phyloP scores from a whole-genome alignment of 2,888 invertebrate genomes.

The Pheosia tremula region DNA sequence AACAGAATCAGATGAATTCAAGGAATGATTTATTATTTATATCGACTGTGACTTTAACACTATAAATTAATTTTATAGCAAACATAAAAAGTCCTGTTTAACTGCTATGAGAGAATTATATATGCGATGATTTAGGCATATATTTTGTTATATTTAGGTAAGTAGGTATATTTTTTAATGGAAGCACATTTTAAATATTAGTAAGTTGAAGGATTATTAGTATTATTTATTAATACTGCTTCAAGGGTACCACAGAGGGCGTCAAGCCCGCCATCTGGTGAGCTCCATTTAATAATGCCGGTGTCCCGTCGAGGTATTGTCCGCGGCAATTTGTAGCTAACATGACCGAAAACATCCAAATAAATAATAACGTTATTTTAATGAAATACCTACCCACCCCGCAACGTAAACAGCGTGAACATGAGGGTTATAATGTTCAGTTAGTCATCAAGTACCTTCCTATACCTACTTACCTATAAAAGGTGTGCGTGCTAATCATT shows the following conservation, averaged over 20 bases:
- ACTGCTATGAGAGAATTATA: too few species aligned
- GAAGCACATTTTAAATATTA: conserved; percentile 15
- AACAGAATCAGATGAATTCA: too few species aligned
- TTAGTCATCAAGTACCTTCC: too few species aligned
- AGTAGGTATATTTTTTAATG: too few species aligned
- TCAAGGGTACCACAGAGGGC: conserved; percentile 44
- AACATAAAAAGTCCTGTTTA: too few species aligned
- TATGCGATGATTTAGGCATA: too few species aligned
- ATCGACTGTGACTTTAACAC: too few species aligned
- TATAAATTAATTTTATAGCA: too few species aligned
- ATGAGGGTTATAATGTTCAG: conserved; percentile 36
- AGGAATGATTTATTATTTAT: too few species aligned
- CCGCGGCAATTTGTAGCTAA: conserved; percentile 79
- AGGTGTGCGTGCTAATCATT: too few species aligned
- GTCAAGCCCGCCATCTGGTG: conserved; percentile 71
- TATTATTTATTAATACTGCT: conserved; percentile 59
- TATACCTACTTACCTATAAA: too few species aligned
- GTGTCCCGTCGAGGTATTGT: conserved; percentile 79
- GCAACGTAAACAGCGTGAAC: conserved; percentile 27
- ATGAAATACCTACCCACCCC: conserved; percentile 63
- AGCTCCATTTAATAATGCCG: conserved; percentile 67
- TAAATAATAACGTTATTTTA: conserved; percentile 80
- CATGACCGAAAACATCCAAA: conserved; percentile 74
- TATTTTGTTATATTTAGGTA: too few species aligned
- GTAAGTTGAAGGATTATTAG: conserved; percentile 40